phyloP scores from a whole-genome alignment of 2,797 vertebrate genomes.

The Kryptolebias ocellatus region DNA sequence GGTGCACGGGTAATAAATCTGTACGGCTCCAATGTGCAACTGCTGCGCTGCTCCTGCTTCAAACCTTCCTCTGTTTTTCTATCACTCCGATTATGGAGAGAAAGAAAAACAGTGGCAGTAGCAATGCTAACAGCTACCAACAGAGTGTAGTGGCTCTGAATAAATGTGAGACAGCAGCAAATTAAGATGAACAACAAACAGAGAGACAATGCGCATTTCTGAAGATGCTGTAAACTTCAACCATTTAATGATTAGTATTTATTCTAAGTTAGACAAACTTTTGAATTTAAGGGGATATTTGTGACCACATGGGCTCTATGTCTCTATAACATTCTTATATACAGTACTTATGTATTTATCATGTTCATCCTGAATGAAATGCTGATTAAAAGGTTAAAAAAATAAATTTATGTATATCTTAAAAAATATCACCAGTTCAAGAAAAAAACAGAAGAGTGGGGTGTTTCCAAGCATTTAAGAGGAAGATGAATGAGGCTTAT shows the following conservation, averaged over 20 bases:
- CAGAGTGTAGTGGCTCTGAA: conserved; percentile 32
- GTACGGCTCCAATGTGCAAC: conserved; percentile 61
- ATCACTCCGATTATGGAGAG: conserved; percentile 24
- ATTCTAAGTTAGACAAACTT: conserved; percentile 25
- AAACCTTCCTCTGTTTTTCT: conserved; percentile 30
- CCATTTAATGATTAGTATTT: conserved; percentile 48
- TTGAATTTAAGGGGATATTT: conserved; percentile 32
- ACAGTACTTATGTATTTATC: no score
- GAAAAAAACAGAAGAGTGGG: no score
- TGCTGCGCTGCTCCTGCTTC: conserved; percentile 64
- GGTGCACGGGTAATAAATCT: conserved; percentile 81
- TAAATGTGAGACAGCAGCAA: conserved; percentile 55
- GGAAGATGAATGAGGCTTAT: no score
- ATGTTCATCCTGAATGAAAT: no score
- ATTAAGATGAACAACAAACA: conserved; percentile 55
- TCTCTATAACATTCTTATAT: no score
- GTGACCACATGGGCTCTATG: no score
- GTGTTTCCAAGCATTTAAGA: no score
- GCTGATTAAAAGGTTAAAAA: no score
- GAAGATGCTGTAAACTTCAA: conserved; percentile 37
- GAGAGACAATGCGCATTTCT: conserved; percentile 35
- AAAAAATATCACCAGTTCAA: no score
- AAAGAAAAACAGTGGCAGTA: conserved; percentile 15
- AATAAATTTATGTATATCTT: no score
- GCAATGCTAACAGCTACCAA: conserved; percentile 22